Conservation (phyloP, 92 coral and sea anemone species). For the Epizoanthus ramosus region DNA sequence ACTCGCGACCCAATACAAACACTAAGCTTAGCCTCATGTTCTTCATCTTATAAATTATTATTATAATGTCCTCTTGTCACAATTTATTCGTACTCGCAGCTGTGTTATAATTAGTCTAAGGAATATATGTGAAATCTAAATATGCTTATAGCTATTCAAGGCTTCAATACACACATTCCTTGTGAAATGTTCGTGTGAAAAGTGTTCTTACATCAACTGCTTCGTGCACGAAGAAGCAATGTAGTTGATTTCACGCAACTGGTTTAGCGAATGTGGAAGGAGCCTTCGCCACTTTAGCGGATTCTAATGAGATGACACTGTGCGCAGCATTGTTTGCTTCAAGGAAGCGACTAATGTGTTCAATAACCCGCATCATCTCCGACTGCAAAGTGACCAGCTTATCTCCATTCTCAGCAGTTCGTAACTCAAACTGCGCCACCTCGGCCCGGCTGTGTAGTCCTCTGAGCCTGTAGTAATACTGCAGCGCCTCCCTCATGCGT, state of each 20-base stretch:
- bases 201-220: too few species aligned
- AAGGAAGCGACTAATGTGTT: conserved; percentile 86
- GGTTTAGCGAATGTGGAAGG: conserved; percentile 34
- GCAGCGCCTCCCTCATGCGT: conserved; percentile 89
- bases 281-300: conserved; percentile 74
- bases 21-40: too few species aligned
- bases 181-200: too few species aligned
- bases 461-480: conserved; percentile 87
- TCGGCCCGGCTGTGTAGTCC: conserved; percentile 86
- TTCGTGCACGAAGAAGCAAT: too few species aligned
- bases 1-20: too few species aligned
- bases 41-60: too few species aligned
- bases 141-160: too few species aligned
- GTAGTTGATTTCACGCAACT: conserved; percentile 4
- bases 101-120: too few species aligned
- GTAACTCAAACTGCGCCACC: conserved; percentile 82
- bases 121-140: too few species aligned
- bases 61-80: too few species aligned
- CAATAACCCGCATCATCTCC: conserved; percentile 86
- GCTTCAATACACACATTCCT: too few species aligned
- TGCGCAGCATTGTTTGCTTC: conserved; percentile 93
- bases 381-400: conserved; percentile 71
- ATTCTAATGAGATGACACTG: conserved; percentile 80
- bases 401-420: conserved; percentile 81
- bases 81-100: too few species aligned